Conservation (phyloP, 2,888 invertebrate species). For the Helicoverpa assulta region DNA sequence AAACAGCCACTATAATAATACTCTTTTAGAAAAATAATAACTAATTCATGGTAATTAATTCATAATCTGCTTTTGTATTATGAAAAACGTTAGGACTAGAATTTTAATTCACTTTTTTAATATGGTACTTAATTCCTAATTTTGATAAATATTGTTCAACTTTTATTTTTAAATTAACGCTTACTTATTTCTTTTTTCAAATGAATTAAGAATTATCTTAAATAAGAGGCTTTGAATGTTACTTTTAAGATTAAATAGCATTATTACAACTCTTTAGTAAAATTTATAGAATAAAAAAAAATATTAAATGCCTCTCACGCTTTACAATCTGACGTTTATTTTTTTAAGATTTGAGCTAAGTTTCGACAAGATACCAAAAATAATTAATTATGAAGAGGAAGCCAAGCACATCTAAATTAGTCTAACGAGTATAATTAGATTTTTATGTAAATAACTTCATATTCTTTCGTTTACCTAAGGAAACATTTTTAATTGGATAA, state of each 20-base stretch:
- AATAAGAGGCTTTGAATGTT: too few species aligned
- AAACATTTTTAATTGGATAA: too few species aligned
- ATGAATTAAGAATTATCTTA: too few species aligned
- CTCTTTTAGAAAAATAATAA: not conserved
- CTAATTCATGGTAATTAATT: not conserved
- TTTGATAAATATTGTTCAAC: too few species aligned
- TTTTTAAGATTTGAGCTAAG: conserved; percentile 64
- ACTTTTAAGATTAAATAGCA: too few species aligned
- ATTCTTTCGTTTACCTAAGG: not conserved
- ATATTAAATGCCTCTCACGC: too few species aligned
- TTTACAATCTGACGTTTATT: conserved; percentile 65
- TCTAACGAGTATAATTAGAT: conserved; percentile 7
- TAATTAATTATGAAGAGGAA: conserved; percentile 38
- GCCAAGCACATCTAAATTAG: conserved; percentile 25
- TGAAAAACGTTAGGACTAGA: not conserved
- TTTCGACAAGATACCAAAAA: conserved; percentile 27
- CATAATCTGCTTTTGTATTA: not conserved
- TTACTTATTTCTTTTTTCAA: too few species aligned
- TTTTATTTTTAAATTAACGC: too few species aligned
- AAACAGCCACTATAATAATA: not conserved
- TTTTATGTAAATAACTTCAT: not conserved
- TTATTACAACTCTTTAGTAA: not conserved
- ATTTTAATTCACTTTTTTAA: too few species aligned
- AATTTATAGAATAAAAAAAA: too few species aligned
- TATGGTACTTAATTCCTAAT: too few species aligned